Percentiles rank a stretch among this genome's conserved stretches.
Evolutionary conservation across 2,888 invertebrate genomes (phyloP).

Genomic region (Rhabditoides inermis): DNA sequence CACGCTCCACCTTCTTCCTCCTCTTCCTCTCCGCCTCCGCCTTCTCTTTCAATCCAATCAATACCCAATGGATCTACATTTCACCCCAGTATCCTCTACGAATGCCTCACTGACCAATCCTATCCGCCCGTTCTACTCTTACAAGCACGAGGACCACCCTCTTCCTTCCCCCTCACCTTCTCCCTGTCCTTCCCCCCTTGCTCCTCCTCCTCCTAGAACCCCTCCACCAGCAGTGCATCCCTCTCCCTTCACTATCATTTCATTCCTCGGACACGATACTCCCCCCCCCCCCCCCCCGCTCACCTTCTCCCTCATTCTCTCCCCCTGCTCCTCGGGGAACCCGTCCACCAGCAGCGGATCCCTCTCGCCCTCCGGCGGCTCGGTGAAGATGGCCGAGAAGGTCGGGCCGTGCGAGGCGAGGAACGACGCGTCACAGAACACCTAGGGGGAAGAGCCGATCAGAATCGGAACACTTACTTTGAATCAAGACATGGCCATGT

Average conservation of each 20-base stretch:
- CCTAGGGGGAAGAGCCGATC: slow-evolving; percentile 12
- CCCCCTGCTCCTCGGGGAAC: background rate
- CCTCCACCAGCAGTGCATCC: slow-evolving; percentile 14
- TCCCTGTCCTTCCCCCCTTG: background rate
- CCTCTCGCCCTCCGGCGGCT: slow-evolving; percentile 25
- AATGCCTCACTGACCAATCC: no score
- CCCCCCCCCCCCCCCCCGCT: slow-evolving; percentile 12
- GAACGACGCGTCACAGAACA: slow-evolving; percentile 43
- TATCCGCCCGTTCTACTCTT: no score
- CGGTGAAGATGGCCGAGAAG: slow-evolving; percentile 43
- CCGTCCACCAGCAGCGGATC: slow-evolving; percentile 26
- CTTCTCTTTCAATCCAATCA: no score
- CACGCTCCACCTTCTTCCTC: no score
- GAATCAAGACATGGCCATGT: no score
- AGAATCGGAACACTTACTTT: background rate
- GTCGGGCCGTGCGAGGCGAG: slow-evolving; percentile 29
- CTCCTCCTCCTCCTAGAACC: slow-evolving; percentile 16
- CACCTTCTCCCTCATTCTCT: background rate
- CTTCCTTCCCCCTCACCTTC: background rate
- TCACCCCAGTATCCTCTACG: no score
- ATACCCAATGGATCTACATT: no score
- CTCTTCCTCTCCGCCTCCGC: no score
- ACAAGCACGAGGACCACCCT: no score
- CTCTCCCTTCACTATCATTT: background rate
- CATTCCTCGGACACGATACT: slow-evolving; percentile 12